phyloP scores from a whole-genome alignment of 2,113 vertebrate genomes.

The Steatornis caripensis region DNA sequence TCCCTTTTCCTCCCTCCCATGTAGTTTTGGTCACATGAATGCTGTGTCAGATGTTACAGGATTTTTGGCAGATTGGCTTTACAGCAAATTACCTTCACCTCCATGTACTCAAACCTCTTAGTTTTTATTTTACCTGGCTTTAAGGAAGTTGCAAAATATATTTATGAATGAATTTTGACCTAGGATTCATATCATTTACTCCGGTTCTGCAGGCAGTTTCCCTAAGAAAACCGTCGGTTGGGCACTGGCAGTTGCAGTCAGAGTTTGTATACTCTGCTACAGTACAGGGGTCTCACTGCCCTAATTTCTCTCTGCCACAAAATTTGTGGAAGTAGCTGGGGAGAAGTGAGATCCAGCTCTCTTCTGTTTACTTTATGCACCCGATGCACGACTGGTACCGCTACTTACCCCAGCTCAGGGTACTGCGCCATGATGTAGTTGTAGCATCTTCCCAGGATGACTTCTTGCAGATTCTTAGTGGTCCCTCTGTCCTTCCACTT shows the following conservation, averaged over 20 bases:
- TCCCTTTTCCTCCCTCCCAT: background rate
- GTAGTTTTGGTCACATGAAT: background rate
- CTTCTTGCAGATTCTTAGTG: constrained; percentile 57
- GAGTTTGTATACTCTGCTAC: background rate
- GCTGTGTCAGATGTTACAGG: background rate
- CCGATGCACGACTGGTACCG: accelerated
- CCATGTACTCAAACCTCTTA: background rate
- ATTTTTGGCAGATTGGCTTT: background rate
- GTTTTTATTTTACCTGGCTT: background rate
- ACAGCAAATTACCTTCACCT: background rate
- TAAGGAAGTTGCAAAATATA: background rate
- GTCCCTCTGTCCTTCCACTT: constrained; percentile 68
- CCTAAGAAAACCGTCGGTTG: background rate
- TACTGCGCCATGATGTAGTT: background rate
- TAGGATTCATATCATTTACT: background rate
- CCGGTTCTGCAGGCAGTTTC: background rate
- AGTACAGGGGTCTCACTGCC: background rate
- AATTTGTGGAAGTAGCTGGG: accelerated
- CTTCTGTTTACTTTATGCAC: background rate
- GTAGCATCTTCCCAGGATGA: constrained; percentile 70
- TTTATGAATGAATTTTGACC: background rate
- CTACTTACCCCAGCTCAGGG: constrained; percentile 62
- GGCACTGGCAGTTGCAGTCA: accelerated
- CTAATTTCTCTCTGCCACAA: background rate
- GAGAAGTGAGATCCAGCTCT: background rate